These are phyloP conservation scores for Clarias gariepinus DNA, from an alignment of 2,113 vertebrate species.

Conservation along the genomic window DNA sequence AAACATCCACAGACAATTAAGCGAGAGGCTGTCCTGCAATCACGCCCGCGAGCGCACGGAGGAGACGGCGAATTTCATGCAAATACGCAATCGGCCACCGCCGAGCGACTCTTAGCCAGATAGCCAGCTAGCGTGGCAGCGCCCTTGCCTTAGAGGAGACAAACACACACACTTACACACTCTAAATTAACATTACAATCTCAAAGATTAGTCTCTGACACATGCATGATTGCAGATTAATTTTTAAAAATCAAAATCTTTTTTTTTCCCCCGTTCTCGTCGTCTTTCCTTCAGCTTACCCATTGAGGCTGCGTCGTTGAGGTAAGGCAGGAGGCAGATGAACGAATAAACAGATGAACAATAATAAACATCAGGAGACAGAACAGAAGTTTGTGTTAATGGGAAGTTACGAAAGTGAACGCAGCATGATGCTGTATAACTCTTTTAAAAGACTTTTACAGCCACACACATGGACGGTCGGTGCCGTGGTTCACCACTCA, in stretches of 20 bases:
- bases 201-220: slow-evolving; percentile 49
- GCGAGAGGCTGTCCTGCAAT: slow-evolving; percentile 74
- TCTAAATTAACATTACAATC: slow-evolving; percentile 67
- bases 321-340: slow-evolving; percentile 50
- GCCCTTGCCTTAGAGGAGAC: slow-evolving; percentile 59
- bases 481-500: neutral
- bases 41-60: slow-evolving; percentile 69
- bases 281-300: slow-evolving; percentile 69
- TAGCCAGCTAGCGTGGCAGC: slow-evolving; percentile 54
- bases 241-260: slow-evolving; percentile 48
- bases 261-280: slow-evolving; percentile 6
- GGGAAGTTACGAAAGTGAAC: neutral
- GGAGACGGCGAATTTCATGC: slow-evolving; percentile 65
- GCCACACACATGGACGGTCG: neutral
- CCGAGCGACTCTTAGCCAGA: slow-evolving; percentile 60
- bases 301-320: slow-evolving; percentile 64
- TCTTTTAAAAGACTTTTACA: neutral
- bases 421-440: no score
- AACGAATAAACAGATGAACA: slow-evolving; percentile 62
- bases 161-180: slow-evolving; percentile 60
- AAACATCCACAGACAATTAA: slow-evolving; percentile 79
- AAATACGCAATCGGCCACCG: slow-evolving; percentile 71
- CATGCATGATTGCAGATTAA: slow-evolving; percentile 73
- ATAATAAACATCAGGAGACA: slow-evolving; percentile 61
- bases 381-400: slow-evolving; percentile 46